Evolutionary conservation across 2,797 vertebrate species (phyloP), one percentile per base, ranked within the genome.

Genomic region (Telmatherina bonti): DNA sequence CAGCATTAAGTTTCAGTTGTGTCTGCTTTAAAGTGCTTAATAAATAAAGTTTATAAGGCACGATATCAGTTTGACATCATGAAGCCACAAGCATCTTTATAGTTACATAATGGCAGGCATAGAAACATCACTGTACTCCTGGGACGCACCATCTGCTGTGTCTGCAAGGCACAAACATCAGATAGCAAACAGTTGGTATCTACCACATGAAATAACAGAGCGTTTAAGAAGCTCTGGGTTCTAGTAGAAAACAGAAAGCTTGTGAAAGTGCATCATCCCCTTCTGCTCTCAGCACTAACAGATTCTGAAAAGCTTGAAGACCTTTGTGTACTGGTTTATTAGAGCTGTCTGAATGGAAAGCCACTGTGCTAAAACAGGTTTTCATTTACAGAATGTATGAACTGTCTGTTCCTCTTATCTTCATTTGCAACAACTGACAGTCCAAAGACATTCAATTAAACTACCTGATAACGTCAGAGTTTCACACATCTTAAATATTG

Each of bases 91-190:
- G n/a, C n/a, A n/a, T n/a, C n/a, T n/a, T n/a, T n/a, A n/a, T n/a
- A n/a, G n/a, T n/a, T n/a, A n/a, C n/a, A n/a, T n/a, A n/a, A n/a
- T n/a, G n/a, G n/a, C n/a, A n/a, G n/a, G n/a, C n/a, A n/a, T n/a
- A n/a, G n/a, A n/a, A n/a, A n/a, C n/a, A n/a, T n/a, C n/a, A n/a
- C n/a, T n/a, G n/a, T n/a, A n/a, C 79, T 99, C 98, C 90, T 99
- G 98, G 65, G 98, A 99, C 73, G 99, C 98, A 0, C 98, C 98
- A n/a, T 99, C 98, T 67, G 98, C 97, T 22, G 98, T 99, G 94
- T 99, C 98, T 99, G 93, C 65, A 75, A 85, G 52, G 18, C 63
- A 35, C 64, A 1, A 70, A 43, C 20, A 38, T 0, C 20, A 71
- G 36, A 74, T 29, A 65, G 13, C 20, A 20, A 62, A 38, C 4